Percentiles rank a stretch among this genome's conserved stretches.
Conservation (phyloP, 2,113 vertebrate genomes). For the Caranx melampygus region DNA sequence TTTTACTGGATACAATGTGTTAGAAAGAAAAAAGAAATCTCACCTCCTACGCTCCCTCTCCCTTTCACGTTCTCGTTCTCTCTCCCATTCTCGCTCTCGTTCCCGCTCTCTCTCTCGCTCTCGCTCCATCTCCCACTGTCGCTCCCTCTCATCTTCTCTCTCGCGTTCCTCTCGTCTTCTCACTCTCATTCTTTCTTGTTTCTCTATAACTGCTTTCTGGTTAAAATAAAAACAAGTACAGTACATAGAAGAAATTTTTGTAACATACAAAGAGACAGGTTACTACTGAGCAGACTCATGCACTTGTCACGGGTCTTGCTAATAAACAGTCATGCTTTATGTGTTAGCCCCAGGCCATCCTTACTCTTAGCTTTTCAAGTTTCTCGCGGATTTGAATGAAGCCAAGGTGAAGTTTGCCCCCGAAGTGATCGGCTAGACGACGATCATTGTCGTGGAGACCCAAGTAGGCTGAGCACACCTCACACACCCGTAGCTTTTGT, state of each 20-base stretch:
- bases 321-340: neutral
- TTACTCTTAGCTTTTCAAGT: conserved; percentile 96
- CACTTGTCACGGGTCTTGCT: neutral
- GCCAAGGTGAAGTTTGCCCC: conserved; percentile 97
- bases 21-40: neutral
- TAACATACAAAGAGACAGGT: neutral
- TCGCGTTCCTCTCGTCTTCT: conserved; percentile 95
- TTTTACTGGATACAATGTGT: neutral
- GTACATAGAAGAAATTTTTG: neutral
- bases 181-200: conserved; percentile 93
- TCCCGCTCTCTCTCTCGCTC: conserved; percentile 64
- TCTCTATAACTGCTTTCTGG: conserved; percentile 95
- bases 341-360: neutral
- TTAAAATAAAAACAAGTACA: neutral
- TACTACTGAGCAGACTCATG: neutral
- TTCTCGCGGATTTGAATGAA: conserved; percentile 99
- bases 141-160: conserved; percentile 85
- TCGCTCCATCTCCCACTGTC: conserved; percentile 80
- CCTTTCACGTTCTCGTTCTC: conserved; percentile 69
- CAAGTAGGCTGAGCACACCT: conserved; percentile 97
- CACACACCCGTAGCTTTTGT: conserved; percentile 97
- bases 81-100: conserved; percentile 67
- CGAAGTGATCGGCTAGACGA: conserved; percentile 97
- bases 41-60: conserved; percentile 81
- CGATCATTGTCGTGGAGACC: conserved; percentile 99